A percentile compares a stretch with the other conserved stretches of the same genome.
Conservation (phyloP, 2,888 invertebrate species). For the Mycogona germanica region DNA sequence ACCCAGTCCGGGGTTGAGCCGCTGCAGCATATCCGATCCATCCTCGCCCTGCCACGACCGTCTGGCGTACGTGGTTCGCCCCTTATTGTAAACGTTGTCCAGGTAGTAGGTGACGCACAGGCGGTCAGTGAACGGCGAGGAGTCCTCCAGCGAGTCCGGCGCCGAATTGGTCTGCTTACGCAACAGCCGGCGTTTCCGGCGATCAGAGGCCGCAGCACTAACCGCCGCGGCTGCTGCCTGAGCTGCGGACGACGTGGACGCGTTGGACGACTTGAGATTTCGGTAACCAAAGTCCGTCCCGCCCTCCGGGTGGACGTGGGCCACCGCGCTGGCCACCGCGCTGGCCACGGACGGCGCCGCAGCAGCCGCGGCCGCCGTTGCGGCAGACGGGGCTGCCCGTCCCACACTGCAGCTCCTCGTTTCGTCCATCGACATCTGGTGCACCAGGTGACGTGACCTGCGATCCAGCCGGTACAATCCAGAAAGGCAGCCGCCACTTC, state of each 20-base stretch:
- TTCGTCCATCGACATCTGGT: conserved; percentile 24
- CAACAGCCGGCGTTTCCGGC: conserved; percentile 29
- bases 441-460: conserved; percentile 14
- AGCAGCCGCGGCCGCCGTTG: conserved; percentile 16
- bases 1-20: conserved; percentile 5
- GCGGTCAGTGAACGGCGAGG: conserved; percentile 19
- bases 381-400: conserved; percentile 9
- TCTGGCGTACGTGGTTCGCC: conserved; percentile 5
- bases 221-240: conserved; percentile 8
- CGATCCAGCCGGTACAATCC: conserved; percentile 19
- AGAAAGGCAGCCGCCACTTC: conserved; percentile 17
- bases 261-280: neutral
- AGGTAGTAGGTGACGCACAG: conserved; percentile 21
- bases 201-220: conserved; percentile 25
- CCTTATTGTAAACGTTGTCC: conserved; percentile 19
- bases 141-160: conserved; percentile 32
- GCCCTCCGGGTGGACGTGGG: conserved; percentile 1
- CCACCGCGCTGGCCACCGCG: conserved; percentile 4
- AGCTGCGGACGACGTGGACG: neutral
- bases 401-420: conserved; percentile 16
- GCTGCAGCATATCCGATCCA: conserved; percentile 12
- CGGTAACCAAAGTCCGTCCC: conserved; percentile 9
- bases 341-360: conserved; percentile 11
- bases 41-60: conserved; percentile 20
- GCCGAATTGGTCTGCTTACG: conserved; percentile 35